A percentile compares a stretch with the other conserved stretches of the same genome.
These are phyloP conservation scores for Anser cygnoides DNA, from an alignment of 2,113 vertebrate species.

Conservation along the genomic window DNA sequence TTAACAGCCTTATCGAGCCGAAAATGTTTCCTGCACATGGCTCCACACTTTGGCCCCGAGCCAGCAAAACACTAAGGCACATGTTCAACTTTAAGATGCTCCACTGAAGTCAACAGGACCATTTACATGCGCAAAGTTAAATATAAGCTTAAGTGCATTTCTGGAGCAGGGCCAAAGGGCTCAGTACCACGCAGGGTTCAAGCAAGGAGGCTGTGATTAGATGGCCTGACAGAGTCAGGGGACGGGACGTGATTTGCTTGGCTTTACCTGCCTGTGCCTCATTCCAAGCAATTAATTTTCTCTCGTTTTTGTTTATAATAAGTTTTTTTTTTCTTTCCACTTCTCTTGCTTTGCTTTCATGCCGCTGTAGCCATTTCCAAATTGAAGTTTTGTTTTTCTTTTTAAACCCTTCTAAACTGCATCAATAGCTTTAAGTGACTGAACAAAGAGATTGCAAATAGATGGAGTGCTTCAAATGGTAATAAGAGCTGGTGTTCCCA, in stretches of 20 bases:
- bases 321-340: not conserved
- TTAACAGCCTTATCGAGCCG: conserved; percentile 48
- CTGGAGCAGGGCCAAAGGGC: conserved; percentile 47
- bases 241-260: not conserved
- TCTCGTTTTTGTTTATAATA: conserved; percentile 43
- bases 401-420: conserved; percentile 49
- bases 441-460: conserved; percentile 67
- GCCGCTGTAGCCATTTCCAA: conserved; percentile 33
- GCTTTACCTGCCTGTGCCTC: conserved; percentile 42
- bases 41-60: not conserved
- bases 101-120: conserved; percentile 44
- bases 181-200: conserved; percentile 37
- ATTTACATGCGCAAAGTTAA: conserved; percentile 58
- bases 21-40: conserved; percentile 54
- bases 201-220: conserved; percentile 38
- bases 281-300: conserved; percentile 47
- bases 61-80: conserved; percentile 56
- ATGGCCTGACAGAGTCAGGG: not conserved
- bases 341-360: conserved; percentile 29
- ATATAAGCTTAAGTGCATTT: conserved; percentile 63
- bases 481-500: conserved; percentile 54
- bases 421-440: conserved; percentile 52
- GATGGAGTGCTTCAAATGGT: conserved; percentile 62
- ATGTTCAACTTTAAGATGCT: conserved; percentile 54
- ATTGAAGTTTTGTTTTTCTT: conserved; percentile 42